These are phyloP conservation scores for Pocota personata DNA, from an alignment of 2,888 invertebrate genomes.

Conservation along the genomic window DNA sequence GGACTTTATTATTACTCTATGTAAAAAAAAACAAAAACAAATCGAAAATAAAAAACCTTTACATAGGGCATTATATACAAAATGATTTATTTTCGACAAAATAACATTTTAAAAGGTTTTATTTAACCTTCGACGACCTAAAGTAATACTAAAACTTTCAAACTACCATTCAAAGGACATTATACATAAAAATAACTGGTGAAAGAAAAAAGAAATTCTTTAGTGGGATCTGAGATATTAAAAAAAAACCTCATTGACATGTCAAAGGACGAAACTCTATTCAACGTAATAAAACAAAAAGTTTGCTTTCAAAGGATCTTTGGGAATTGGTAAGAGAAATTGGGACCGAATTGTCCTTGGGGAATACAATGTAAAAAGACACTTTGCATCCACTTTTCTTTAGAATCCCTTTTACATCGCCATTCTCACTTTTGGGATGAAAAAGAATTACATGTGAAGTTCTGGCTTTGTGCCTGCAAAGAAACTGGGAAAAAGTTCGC, in stretches of 20 bases:
- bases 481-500: not conserved
- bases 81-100: not conserved
- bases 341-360: slow-evolving; percentile 34
- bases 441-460: not conserved
- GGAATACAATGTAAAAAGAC: slow-evolving; percentile 42
- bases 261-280: slow-evolving; percentile 51
- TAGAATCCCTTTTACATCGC: not conserved
- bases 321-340: slow-evolving; percentile 44
- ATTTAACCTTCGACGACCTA: not conserved
- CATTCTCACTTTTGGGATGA: slow-evolving; percentile 3
- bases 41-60: not conserved
- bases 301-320: slow-evolving; percentile 23
- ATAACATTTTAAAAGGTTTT: not conserved
- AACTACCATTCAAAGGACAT: slow-evolving; percentile 24
- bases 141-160: not conserved
- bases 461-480: not conserved
- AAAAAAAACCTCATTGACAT: slow-evolving; percentile 26
- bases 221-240: slow-evolving; percentile 19
- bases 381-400: slow-evolving; percentile 55
- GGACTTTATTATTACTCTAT: too few relatives aligned
- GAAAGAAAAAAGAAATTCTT: slow-evolving; percentile 28
- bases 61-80: too few relatives aligned
- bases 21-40: not conserved
- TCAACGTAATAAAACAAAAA: slow-evolving; percentile 51
- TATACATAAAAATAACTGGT: slow-evolving; percentile 9